Conservation (phyloP, 2,797 vertebrate genomes). For the Phrynocephalus vlangalii region DNA sequence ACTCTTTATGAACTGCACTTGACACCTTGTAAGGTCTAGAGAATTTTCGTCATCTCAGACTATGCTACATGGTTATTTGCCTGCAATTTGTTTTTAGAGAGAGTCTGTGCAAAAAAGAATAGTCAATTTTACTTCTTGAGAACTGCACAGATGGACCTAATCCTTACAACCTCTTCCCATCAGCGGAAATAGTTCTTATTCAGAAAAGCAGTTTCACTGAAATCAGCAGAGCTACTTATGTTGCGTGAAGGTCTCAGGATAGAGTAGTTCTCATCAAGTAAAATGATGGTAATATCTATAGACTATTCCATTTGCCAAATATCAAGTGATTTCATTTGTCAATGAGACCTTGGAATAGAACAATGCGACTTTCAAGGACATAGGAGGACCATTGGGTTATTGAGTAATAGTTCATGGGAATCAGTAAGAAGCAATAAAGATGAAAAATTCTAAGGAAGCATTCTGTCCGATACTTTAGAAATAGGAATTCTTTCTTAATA, state of each 20-base stretch:
- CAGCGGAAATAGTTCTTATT: slow-evolving; percentile 26
- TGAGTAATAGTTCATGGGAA: slow-evolving; percentile 67
- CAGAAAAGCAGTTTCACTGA: slow-evolving; percentile 4
- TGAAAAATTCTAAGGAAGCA: slow-evolving; percentile 50
- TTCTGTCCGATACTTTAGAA: slow-evolving; percentile 62
- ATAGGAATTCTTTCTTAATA: slow-evolving; percentile 57
- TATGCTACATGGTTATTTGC: slow-evolving; percentile 55
- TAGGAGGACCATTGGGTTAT: slow-evolving; percentile 57
- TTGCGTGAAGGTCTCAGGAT: slow-evolving; percentile 19
- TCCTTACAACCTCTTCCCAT: slow-evolving; percentile 42
- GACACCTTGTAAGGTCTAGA: slow-evolving; percentile 60
- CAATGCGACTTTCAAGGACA: slow-evolving; percentile 41
- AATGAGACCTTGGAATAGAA: slow-evolving; percentile 52
- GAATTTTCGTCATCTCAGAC: slow-evolving; percentile 44
- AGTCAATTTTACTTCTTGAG: slow-evolving; percentile 16
- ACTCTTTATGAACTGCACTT: slow-evolving; percentile 68
- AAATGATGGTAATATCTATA: slow-evolving; percentile 57
- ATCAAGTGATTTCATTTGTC: slow-evolving; percentile 52
- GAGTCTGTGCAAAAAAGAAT: slow-evolving; percentile 33
- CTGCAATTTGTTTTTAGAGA: slow-evolving; percentile 59
- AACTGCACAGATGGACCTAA: slow-evolving; percentile 36
- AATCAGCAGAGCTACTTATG: slow-evolving; percentile 31
- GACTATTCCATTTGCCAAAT: slow-evolving; percentile 62
- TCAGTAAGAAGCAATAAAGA: slow-evolving; percentile 6
- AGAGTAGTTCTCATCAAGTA: slow-evolving; percentile 46